phyloP scores from a whole-genome alignment of 2,888 invertebrate species.

The Ptychoptera albimana region DNA sequence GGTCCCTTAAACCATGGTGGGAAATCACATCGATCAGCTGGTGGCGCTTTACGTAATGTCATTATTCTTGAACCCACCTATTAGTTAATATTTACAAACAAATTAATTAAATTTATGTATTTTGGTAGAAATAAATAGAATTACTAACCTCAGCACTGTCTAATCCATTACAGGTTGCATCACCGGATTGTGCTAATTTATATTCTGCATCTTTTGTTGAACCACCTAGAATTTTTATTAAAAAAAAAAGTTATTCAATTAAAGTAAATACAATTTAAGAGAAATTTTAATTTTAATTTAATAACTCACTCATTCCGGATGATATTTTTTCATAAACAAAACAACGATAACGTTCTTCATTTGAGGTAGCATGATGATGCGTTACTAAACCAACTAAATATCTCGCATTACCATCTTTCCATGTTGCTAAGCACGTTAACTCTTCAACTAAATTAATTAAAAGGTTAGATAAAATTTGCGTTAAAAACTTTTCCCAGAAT shows the following conservation, averaged over 20 bases:
- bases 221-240: slow-evolving; percentile 20
- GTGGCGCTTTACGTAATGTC: slow-evolving; percentile 29
- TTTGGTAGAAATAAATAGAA: slow-evolving; percentile 1
- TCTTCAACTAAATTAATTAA: slow-evolving; percentile 58
- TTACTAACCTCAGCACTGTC: slow-evolving; percentile 61
- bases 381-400: slow-evolving; percentile 82
- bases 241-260: no score
- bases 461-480: not conserved
- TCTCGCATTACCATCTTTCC: slow-evolving; percentile 86
- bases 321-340: slow-evolving; percentile 84
- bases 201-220: slow-evolving; percentile 47
- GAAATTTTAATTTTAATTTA: slow-evolving; percentile 4
- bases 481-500: no score
- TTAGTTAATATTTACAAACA: slow-evolving; percentile 6
- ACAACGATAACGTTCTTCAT: slow-evolving; percentile 87
- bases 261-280: no score
- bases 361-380: slow-evolving; percentile 76
- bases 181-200: slow-evolving; percentile 78
- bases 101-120: slow-evolving; percentile 2
- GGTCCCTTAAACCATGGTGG: slow-evolving; percentile 74
- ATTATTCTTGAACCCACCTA: slow-evolving; percentile 32
- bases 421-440: slow-evolving; percentile 76
- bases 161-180: slow-evolving; percentile 84
- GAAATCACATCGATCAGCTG: slow-evolving; percentile 52
- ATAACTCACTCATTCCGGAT: slow-evolving; percentile 35